A percentile compares a stretch with the other conserved stretches of the same genome.
phyloP scores from a whole-genome alignment of 2,113 vertebrate species.

The Probosciger aterrimus region DNA sequence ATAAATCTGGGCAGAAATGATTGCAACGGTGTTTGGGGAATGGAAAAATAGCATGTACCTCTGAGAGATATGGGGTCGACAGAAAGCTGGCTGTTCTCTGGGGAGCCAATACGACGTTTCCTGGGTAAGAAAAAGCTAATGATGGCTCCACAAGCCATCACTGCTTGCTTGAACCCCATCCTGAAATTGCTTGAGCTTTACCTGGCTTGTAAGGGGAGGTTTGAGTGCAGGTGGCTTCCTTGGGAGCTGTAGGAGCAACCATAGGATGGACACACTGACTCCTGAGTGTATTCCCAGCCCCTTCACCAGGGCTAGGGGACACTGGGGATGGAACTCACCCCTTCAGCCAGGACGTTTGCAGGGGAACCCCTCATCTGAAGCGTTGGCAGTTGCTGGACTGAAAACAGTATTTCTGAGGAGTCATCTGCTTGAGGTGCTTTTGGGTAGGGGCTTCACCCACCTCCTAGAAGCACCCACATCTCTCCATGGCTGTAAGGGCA shows the following conservation, averaged over 20 bases:
- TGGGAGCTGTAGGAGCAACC: neutral
- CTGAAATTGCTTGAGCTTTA: neutral
- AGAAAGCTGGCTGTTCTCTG: neutral
- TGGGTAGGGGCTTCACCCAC: neutral
- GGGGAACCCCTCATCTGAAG: neutral
- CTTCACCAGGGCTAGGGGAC: neutral
- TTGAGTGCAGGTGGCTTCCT: neutral
- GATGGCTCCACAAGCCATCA: neutral
- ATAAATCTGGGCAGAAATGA: slow-evolving; percentile 42
- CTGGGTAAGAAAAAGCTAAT: neutral
- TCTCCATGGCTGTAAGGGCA: neutral
- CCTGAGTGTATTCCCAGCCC: neutral
- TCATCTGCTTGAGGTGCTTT: neutral
- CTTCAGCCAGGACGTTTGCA: too few relatives aligned
- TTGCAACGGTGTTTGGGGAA: neutral
- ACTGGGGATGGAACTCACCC: neutral
- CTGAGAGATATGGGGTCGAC: neutral
- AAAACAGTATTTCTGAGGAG: neutral
- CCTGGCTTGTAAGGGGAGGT: neutral
- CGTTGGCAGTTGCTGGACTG: neutral
- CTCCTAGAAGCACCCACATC: neutral
- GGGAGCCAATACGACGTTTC: neutral
- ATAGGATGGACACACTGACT: rapidly evolving
- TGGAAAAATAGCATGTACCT: neutral
- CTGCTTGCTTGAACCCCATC: neutral